phyloP scores from a whole-genome alignment of 2,888 invertebrate genomes.

The Diachrysia chrysitis region DNA sequence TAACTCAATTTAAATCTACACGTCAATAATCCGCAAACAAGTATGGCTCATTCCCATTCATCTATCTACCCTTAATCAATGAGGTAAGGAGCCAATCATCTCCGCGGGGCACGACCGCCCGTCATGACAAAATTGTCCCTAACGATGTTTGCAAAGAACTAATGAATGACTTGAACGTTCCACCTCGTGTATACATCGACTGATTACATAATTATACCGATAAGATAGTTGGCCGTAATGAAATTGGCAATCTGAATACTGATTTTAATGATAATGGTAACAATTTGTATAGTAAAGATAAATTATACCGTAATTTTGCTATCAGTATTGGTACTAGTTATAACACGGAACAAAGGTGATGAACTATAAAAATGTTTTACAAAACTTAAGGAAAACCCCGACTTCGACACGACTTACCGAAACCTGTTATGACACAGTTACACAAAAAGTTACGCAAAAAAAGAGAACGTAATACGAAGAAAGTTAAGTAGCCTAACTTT shows the following conservation, averaged over 20 bases:
- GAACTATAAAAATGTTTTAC: background rate
- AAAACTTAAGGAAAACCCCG: background rate
- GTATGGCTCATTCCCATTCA: constrained; percentile 55
- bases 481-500: background rate
- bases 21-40: constrained; percentile 45
- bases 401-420: background rate
- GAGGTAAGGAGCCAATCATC: constrained; percentile 58
- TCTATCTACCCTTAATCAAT: constrained; percentile 59
- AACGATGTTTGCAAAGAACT: constrained; percentile 50
- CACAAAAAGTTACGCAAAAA: background rate
- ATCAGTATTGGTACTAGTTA: background rate
- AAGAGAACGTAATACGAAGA: background rate
- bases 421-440: background rate
- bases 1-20: constrained; percentile 25
- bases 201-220: constrained; percentile 41
- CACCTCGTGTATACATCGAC: constrained; percentile 22
- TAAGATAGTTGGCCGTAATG: constrained; percentile 19
- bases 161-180: constrained; percentile 55
- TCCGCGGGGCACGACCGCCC: constrained; percentile 58
- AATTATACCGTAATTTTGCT: background rate
- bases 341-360: too few species aligned
- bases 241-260: constrained; percentile 15
- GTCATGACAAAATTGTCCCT: constrained; percentile 58
- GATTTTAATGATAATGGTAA: constrained; percentile 3
- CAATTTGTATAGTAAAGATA: constrained; percentile 11